These are phyloP conservation scores for Itoplectis maculator DNA, from an alignment of 2,888 invertebrate genomes.

Conservation along the genomic window DNA sequence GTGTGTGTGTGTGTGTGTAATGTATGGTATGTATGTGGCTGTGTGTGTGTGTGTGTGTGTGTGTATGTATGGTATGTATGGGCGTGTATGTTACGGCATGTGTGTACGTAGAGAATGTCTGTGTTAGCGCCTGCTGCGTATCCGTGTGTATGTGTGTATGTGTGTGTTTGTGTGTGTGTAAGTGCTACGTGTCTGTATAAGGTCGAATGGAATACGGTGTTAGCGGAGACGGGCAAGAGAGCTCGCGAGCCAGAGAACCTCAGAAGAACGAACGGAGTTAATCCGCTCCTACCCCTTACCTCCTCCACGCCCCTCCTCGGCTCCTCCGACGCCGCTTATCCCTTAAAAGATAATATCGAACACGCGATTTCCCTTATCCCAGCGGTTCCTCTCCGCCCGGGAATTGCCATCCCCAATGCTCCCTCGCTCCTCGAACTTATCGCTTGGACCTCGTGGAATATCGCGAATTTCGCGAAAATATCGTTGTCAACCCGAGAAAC, in stretches of 20 bases:
- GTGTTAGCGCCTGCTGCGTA: too few relatives aligned
- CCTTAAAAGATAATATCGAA: conserved; percentile 72
- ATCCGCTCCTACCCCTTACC: conserved; percentile 22
- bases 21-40: too few relatives aligned
- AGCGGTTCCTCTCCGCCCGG: conserved; percentile 5
- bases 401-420: background rate
- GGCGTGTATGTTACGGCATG: too few relatives aligned
- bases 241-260: conserved; percentile 10
- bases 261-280: conserved; percentile 67
- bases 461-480: too few relatives aligned
- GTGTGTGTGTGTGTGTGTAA: background rate
- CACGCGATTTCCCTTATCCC: conserved; percentile 62
- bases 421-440: background rate
- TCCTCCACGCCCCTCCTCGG: conserved; percentile 40
- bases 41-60: too few relatives aligned
- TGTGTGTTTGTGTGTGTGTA: conserved; percentile 30
- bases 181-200: too few relatives aligned
- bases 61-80: too few relatives aligned
- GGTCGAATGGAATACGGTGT: conserved; percentile 46
- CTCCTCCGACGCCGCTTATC: background rate
- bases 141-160: background rate
- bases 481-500: too few relatives aligned
- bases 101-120: too few relatives aligned
- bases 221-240: conserved; percentile 11
- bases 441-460: background rate